Evolutionary conservation across 2,888 invertebrate species (phyloP).

Genomic region (Caenorhabditis sp.): DNA sequence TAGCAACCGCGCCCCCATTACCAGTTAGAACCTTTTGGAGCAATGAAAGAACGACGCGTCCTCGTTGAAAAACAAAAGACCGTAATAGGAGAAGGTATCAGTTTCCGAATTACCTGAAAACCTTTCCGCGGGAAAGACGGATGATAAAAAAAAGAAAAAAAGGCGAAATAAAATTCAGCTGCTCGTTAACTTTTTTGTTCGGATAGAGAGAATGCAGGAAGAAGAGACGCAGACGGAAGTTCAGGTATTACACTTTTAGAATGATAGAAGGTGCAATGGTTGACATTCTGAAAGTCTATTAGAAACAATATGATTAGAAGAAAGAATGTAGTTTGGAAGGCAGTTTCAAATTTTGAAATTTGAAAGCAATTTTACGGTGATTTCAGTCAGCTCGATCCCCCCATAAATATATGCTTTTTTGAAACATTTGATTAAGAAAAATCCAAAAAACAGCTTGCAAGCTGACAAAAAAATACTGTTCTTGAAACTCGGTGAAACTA

Average conservation of each 20-base stretch:
- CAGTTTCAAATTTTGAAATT: no score
- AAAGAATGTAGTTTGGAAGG: not conserved
- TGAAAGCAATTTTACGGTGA: no score
- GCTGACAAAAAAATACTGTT: no score
- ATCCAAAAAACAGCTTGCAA: no score
- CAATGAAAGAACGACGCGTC: not conserved
- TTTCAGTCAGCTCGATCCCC: no score
- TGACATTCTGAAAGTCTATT: not conserved
- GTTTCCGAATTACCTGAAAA: slow-evolving; percentile 8
- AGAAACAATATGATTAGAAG: not conserved
- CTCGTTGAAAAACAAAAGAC: slow-evolving; percentile 14
- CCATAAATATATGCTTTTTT: no score
- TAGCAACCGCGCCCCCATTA: slow-evolving; percentile 5
- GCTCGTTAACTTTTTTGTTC: slow-evolving; percentile 16
- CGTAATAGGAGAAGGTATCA: slow-evolving; percentile 11
- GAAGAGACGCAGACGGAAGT: slow-evolving; percentile 9
- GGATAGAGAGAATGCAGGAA: not conserved
- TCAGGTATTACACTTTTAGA: slow-evolving; percentile 15
- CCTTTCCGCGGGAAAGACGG: not conserved
- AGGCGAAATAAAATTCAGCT: slow-evolving; percentile 8
- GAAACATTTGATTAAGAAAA: no score
- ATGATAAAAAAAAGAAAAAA: slow-evolving; percentile 2
- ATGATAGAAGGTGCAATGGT: slow-evolving; percentile 6
- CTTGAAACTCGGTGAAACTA: no score
- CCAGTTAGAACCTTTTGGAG: not conserved